Base-by-base conservation (phyloP, 2,888 invertebrate genomes). In the Eretmocerus hayati region DNA sequence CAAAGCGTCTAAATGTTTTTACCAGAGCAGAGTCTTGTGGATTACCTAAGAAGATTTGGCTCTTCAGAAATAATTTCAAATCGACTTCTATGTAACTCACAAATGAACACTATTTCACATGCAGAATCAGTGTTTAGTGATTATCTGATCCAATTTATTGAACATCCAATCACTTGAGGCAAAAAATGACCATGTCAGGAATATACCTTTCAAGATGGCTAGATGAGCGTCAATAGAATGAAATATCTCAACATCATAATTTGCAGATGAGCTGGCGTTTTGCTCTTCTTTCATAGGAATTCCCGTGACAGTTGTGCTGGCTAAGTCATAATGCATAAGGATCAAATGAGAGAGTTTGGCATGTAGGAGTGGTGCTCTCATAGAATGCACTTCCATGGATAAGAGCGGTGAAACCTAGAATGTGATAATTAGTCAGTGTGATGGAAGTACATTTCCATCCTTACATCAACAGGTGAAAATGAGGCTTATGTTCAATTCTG, bases 231-330 rank as follows among this genome's bases (percentile, higher is more conserved):
- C 81, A 8, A 83, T 81, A 0, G 89, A 83, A 68, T 99, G 97
- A 58, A 95, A 85, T 53, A 99, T 87, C 72, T 97, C 97, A 0
- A 99, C 99, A 68, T 99, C 97, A 65, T 99, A 99, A 74, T 97
- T 97, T 0, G 96, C 93, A 48, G 96, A 97, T 0, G 93, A 92
- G 67, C 91, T 91, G 1, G 95, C 94, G 71, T 96, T 96, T 76
- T 96, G 95, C 71, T 97, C 96, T 73, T 97, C 96, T 77, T 99
- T 99, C 99, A 99, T 99, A 2, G 99, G 99, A 62, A 97, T 97
- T 4, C 96, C 93, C 5, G 95, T 95, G 1, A 99, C 96, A 0
- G 96, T 96, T 2, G 97, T 99, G 50, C 90, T 92, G 0, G 93
- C 89, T 38, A 99, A 76, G 66, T 89, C 84, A 62, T 92, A 96